Evolutionary conservation across 2,888 invertebrate genomes (phyloP).

Genomic region (Tipula vernalis): DNA sequence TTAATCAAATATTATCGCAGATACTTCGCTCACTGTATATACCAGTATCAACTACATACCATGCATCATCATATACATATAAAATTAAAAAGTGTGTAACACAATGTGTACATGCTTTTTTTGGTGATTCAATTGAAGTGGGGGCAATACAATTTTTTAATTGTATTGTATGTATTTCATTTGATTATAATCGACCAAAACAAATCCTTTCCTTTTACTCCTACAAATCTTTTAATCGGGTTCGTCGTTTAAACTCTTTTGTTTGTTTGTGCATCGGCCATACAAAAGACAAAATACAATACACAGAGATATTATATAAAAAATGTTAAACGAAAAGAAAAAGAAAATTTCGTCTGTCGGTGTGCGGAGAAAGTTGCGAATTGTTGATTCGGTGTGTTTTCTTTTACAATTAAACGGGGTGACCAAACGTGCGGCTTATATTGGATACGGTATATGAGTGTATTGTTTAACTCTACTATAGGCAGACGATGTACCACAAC

Average conservation of each 20-base stretch:
- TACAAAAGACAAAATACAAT: background rate
- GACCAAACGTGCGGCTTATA: background rate
- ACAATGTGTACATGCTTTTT: background rate
- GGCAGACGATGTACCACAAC: no score
- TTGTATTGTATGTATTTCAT: background rate
- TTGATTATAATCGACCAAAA: background rate
- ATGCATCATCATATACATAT: background rate
- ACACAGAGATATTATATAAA: background rate
- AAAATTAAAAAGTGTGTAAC: background rate
- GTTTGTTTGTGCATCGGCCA: background rate
- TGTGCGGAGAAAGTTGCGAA: background rate
- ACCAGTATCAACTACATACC: background rate
- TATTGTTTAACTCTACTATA: no score
- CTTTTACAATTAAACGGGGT: background rate
- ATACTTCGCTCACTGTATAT: background rate
- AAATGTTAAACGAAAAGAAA: background rate
- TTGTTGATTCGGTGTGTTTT: background rate
- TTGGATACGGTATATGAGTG: background rate
- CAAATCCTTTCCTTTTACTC: background rate
- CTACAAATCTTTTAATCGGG: background rate
- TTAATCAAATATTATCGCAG: background rate
- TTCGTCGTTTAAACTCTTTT: background rate
- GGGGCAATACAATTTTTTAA: background rate
- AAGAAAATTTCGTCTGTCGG: background rate
- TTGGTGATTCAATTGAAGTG: background rate